Base-by-base conservation (phyloP, 2,797 vertebrate genomes). In the Potorous gilbertii region DNA sequence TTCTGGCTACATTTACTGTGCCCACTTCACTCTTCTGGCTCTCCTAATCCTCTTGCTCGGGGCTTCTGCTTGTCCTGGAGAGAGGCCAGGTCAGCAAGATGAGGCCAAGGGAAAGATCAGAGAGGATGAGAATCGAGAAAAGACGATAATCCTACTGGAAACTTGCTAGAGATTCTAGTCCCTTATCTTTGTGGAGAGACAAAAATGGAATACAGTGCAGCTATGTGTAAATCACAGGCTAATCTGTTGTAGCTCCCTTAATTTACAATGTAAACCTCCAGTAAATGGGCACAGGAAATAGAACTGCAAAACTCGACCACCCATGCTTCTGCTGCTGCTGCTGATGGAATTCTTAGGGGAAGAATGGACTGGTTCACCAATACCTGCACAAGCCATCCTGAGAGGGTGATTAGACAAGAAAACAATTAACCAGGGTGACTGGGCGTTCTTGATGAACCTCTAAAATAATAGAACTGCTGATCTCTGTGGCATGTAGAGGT, bases 361-460 rank as follows among this genome's bases (percentile, higher is more conserved):
- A 46, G 2, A 16, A 6, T 21, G 6, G 66, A 40, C 16, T 40
- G 5, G 16, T 40, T 74, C 16, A 8, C 40, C 18, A 1, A 46
- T 46, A 21, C 74, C 74, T 81, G 74, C 21, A 40, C 40, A 46
- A 24, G n/a, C 66, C 66, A 66, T 59, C 28, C 57, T 10, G 10
- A 59, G 57, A 59, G 28, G 57, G 11, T 29, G 29, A 59, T 11
- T 50, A 50, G 50, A 50, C n/a, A 18, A 74, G 66, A 74, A 40
- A 40, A 18, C n/a, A 40, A 40, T 0, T 0, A 11, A 6, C n/a
- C 18, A 21, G n/a, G n/a, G n/a, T 0, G n/a, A 21, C n/a, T 21
- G 62, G 16, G 14, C 5, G 62, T 14, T 66, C 34, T 18, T 5
- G 14, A 18, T n/a, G 14, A 16, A n/a, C 62, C 34, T 18, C 18